Evolutionary conservation across 2,888 invertebrate species (phyloP).

Genomic region (Mactromeris polynyma): DNA sequence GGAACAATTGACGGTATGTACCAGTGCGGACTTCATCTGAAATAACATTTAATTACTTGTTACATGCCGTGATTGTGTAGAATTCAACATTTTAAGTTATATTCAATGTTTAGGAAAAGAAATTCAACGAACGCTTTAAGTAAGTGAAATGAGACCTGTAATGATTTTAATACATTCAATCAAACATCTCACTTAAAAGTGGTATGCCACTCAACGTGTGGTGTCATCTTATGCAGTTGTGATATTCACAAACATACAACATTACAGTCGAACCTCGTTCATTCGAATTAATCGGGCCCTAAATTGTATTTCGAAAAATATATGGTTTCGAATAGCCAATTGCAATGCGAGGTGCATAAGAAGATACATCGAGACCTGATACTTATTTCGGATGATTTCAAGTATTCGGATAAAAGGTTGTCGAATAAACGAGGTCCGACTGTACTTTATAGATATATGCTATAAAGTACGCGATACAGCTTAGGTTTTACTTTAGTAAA

Average conservation of each 20-base stretch:
- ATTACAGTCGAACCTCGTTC: too few relatives aligned
- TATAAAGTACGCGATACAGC: not conserved
- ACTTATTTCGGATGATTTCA: too few relatives aligned
- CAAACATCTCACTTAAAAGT: not conserved
- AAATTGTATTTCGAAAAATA: too few relatives aligned
- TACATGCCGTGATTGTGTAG: not conserved
- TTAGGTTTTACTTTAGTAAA: too few relatives aligned
- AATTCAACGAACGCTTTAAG: not conserved
- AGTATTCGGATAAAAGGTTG: too few relatives aligned
- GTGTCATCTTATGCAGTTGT: not conserved
- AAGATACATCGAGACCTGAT: too few relatives aligned
- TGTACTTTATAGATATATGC: not conserved
- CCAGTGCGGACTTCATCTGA: conserved; percentile 88
- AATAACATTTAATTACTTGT: too few relatives aligned
- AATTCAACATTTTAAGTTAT: not conserved
- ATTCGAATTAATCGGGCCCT: too few relatives aligned
- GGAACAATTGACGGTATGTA: too few relatives aligned
- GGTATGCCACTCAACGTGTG: not conserved
- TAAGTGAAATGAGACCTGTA: not conserved
- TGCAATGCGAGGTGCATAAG: too few relatives aligned
- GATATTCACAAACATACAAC: not conserved
- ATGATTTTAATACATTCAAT: not conserved
- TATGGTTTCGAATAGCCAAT: too few relatives aligned
- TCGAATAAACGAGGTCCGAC: too few relatives aligned
- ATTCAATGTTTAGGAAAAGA: not conserved